These are phyloP conservation scores for Troides helena DNA, from an alignment of 2,888 invertebrate species.

Conservation along the genomic window DNA sequence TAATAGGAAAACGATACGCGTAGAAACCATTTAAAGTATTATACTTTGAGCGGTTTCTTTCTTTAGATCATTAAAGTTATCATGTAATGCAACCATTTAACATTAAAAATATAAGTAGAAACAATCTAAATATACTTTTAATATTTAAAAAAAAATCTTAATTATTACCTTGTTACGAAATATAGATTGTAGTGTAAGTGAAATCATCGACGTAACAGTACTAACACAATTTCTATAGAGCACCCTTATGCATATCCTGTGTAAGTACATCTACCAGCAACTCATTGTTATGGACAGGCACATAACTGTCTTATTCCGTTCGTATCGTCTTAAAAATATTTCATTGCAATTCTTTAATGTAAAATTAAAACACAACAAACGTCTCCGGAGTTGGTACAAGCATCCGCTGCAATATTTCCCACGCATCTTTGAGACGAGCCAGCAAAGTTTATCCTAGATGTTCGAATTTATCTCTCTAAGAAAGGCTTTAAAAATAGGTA, in stretches of 20 bases:
- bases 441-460: slow-evolving; percentile 2
- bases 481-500: slow-evolving; percentile 1
- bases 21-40: slow-evolving; percentile 45
- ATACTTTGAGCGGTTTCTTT: slow-evolving; percentile 28
- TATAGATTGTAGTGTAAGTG: too few species aligned
- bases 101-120: too few species aligned
- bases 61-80: neutral
- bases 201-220: too few species aligned
- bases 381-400: neutral
- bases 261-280: too few species aligned
- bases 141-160: too few species aligned
- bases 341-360: neutral
- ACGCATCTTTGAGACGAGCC: slow-evolving; percentile 1
- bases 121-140: too few species aligned
- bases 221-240: too few species aligned
- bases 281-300: too few species aligned
- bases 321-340: neutral
- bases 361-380: neutral
- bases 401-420: slow-evolving; percentile 14
- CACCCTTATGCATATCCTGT: too few species aligned
- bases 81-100: neutral
- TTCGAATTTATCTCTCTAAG: slow-evolving; percentile 2
- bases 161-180: too few species aligned
- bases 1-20: slow-evolving; percentile 63
- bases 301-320: neutral